Percentiles rank a stretch among this genome's conserved stretches.
These are phyloP conservation scores for Eupithecia inturbata DNA, from an alignment of 2,888 invertebrate species.

Conservation along the genomic window DNA sequence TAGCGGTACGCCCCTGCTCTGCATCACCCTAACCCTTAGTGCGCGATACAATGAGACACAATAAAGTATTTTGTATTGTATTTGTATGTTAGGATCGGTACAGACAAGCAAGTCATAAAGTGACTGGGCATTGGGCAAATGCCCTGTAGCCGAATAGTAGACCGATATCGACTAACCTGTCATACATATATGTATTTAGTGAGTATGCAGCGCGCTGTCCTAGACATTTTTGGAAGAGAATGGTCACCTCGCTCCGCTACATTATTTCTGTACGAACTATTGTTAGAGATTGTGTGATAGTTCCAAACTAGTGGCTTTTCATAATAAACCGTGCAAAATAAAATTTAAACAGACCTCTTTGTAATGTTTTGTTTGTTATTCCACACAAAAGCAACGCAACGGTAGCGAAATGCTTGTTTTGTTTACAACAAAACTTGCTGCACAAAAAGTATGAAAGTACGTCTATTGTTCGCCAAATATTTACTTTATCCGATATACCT, in stretches of 20 bases:
- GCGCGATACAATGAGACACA: too few relatives aligned
- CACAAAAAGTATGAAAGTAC: constrained; percentile 25
- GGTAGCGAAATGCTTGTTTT: constrained; percentile 12
- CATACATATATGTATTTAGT: background rate
- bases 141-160: background rate
- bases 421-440: constrained; percentile 20
- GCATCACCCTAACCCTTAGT: too few relatives aligned
- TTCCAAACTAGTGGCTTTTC: constrained; percentile 8
- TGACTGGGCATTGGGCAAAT: background rate
- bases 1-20: too few relatives aligned
- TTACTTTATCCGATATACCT: constrained; percentile 30
- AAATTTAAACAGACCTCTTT: constrained; percentile 19
- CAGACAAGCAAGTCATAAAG: background rate
- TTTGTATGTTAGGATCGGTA: too few relatives aligned
- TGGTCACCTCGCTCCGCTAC: background rate
- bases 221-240: background rate
- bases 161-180: background rate
- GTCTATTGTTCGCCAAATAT: constrained; percentile 30
- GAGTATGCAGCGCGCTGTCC: background rate
- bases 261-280: background rate
- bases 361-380: constrained; percentile 13
- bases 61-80: too few relatives aligned
- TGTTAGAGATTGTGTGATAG: constrained; percentile 6
- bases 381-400: constrained; percentile 19
- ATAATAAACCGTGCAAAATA: constrained; percentile 17